Evolutionary conservation across 2,888 invertebrate species (phyloP), one percentile per base, ranked within the genome.

Genomic region (Sinodicranocentrus sp.): DNA sequence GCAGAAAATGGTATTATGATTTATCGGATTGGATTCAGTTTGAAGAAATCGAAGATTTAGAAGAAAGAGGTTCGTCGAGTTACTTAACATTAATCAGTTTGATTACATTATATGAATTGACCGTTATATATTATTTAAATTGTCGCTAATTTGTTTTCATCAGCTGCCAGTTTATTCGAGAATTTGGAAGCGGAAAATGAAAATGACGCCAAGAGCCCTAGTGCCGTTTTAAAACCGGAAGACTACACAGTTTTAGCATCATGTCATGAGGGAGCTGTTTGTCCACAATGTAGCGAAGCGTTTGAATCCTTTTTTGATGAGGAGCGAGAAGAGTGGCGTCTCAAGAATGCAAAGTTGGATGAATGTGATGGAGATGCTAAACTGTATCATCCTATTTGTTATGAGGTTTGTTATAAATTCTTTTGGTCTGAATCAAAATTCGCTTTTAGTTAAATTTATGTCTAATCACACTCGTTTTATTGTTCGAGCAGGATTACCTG

Each of bases 221-320:
- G 90, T 33, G 92, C 92, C 0, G 93, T 93, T 2, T 19, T 86
- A 48, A 92, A 92, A 84, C 91, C 90, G 13, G 93, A 93, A 80
- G 92, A 92, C 15, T 90, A 91, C 15, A 89, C 88, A 65, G 91
- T 91, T 8, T 89, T 90, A 10, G 92, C 93, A 0, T 89, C 90
- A 1, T 92, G 92, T 68, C 93, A 93, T 79, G 92, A 92, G 77
- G 92, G 94, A 89, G 93, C 93, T 70, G 91, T 92, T 57, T 99
- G 99, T 91, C 95, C 95, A 87, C 95, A 98, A 71, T 99, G 99
- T 91, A 94, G 95, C 15, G 99, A 99, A 91, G 93, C 93, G 87
- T 98, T 99, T 91, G 96, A 97, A 88, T 96, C 97, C 91, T 98
- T 97, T 92, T 99, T 96, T 92, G 96, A 98, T 90, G 97, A 99